Evolutionary conservation across 2,797 vertebrate genomes (phyloP).

Genomic region (Pantherophis vulpinus): DNA sequence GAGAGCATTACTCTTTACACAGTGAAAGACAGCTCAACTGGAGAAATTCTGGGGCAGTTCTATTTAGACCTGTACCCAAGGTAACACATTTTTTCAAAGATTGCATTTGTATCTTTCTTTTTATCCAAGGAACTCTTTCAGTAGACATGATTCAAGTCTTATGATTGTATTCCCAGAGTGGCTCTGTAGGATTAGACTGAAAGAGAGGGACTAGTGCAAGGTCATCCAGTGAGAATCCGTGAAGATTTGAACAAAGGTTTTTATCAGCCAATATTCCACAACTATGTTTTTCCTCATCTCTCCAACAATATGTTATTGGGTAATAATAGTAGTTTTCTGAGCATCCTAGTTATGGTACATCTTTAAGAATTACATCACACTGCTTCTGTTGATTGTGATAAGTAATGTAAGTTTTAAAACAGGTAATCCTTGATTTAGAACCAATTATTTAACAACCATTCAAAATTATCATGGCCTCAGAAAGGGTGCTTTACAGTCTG

Average conservation of each 20-base stretch:
- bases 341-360: neutral
- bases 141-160: neutral
- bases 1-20: conserved; percentile 82
- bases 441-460: neutral
- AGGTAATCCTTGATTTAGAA: neutral
- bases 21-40: conserved; percentile 78
- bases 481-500: neutral
- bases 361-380: neutral
- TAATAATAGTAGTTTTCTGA: neutral
- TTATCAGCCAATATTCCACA: neutral
- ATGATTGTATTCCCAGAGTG: neutral
- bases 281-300: neutral
- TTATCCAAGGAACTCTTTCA: neutral
- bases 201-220: neutral
- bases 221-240: neutral
- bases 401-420: neutral
- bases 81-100: conserved; percentile 63
- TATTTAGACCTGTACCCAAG: conserved; percentile 94
- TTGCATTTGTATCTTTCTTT: neutral
- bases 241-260: neutral
- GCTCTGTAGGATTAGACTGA: neutral
- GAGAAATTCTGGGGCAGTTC: conserved; percentile 88
- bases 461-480: neutral
- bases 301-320: neutral
- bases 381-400: neutral